Evolutionary conservation across 2,113 vertebrate genomes (phyloP).

Genomic region (Heterochromis multidens): DNA sequence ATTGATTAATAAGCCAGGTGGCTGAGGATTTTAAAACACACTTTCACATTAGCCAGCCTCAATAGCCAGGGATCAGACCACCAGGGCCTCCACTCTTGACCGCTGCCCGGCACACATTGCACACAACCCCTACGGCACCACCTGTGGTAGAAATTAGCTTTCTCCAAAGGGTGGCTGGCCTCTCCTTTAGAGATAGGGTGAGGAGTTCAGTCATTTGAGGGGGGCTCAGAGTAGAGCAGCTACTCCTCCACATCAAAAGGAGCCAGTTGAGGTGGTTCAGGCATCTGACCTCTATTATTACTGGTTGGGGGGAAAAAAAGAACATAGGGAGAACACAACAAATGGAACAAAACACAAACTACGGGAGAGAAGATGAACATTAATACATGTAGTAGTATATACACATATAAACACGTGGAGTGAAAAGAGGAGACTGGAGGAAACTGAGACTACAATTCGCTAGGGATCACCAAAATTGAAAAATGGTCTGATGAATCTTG

Average conservation of each 20-base stretch:
- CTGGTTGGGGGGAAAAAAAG: too few relatives aligned
- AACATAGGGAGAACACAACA: too few relatives aligned
- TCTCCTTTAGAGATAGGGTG: too few relatives aligned
- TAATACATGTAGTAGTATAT: too few relatives aligned
- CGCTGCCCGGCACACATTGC: neutral
- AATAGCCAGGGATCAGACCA: neutral
- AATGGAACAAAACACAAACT: too few relatives aligned
- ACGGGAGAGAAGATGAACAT: too few relatives aligned
- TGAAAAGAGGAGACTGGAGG: too few relatives aligned
- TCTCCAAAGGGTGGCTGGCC: neutral
- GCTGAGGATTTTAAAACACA: neutral
- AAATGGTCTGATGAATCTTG: too few relatives aligned
- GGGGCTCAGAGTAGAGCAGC: neutral
- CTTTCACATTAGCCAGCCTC: neutral
- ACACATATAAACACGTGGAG: too few relatives aligned
- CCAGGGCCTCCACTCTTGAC: neutral
- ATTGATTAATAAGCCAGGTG: neutral
- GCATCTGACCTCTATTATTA: neutral
- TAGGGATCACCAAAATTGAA: too few relatives aligned
- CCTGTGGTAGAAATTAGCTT: neutral
- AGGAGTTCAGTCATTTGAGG: too few relatives aligned
- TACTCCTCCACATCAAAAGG: neutral
- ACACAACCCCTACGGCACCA: rapidly evolving
- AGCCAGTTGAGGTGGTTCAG: neutral
- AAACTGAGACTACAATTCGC: too few relatives aligned